Evolutionary conservation across 2,888 invertebrate species (phyloP).

Genomic region (Eupithecia dodoneata): DNA sequence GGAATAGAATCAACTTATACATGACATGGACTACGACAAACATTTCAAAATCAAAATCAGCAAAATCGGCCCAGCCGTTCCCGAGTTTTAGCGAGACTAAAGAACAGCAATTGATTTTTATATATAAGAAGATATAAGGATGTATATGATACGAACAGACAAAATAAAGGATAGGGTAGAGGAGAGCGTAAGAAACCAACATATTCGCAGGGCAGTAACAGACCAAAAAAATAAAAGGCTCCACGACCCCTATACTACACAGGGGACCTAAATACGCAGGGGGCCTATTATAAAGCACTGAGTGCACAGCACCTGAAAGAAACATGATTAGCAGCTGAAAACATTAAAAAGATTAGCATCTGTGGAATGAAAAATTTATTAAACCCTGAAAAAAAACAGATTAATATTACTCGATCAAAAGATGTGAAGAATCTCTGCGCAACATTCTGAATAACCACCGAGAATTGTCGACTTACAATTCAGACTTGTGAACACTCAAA

Average conservation of each 20-base stretch:
- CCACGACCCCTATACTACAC: slow-evolving; percentile 44
- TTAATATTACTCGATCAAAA: slow-evolving; percentile 49
- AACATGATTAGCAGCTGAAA: slow-evolving; percentile 69
- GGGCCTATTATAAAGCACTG: slow-evolving; percentile 39
- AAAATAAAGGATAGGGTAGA: not conserved
- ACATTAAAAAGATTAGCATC: slow-evolving; percentile 58
- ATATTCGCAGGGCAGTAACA: slow-evolving; percentile 34
- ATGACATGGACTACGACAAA: too few relatives aligned
- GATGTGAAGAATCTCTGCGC: slow-evolving; percentile 22
- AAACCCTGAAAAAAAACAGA: slow-evolving; percentile 62
- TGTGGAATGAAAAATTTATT: slow-evolving; percentile 67
- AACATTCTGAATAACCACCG: not conserved
- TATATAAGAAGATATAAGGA: too few relatives aligned
- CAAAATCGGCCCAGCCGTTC: too few relatives aligned
- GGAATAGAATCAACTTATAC: too few relatives aligned
- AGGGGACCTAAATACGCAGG: slow-evolving; percentile 44
- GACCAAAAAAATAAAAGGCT: slow-evolving; percentile 31
- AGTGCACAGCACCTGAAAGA: slow-evolving; percentile 59
- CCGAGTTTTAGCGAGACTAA: too few relatives aligned
- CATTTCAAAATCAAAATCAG: too few relatives aligned
- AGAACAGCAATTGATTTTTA: too few relatives aligned
- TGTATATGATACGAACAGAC: not conserved
- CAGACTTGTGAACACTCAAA: too few relatives aligned
- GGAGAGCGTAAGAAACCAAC: not conserved
- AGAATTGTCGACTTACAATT: not conserved